phyloP scores from a whole-genome alignment of 2,888 invertebrate genomes.

The Azorinus chamasolen region DNA sequence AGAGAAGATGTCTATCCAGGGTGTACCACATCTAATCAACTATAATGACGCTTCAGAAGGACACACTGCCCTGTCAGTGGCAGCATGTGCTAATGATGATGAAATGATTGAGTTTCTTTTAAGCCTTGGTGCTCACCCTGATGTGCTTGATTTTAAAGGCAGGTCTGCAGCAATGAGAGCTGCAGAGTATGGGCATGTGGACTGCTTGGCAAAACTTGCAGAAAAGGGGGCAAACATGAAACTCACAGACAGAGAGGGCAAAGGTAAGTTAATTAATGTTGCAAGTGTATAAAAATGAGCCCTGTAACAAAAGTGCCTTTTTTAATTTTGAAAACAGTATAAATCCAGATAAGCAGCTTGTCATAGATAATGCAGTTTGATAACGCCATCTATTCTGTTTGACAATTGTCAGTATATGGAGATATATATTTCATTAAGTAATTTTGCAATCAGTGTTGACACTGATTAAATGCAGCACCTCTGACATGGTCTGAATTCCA shows the following conservation, averaged over 20 bases:
- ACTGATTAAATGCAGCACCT: no score
- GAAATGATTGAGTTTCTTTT: conserved; percentile 85
- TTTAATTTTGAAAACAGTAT: no score
- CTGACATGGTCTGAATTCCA: no score
- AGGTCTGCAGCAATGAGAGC: conserved; percentile 86
- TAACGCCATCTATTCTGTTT: no score
- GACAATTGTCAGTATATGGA: no score
- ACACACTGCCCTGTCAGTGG: conserved; percentile 84
- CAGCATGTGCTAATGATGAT: conserved; percentile 85
- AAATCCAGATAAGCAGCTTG: no score
- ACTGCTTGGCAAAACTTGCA: conserved; percentile 84
- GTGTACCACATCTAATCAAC: conserved; percentile 86
- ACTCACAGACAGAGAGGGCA: conserved; percentile 84
- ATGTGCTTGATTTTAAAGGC: conserved; percentile 85
- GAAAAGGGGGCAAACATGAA: conserved; percentile 84
- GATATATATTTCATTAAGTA: no score
- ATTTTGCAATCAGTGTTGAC: no score
- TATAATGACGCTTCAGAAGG: conserved; percentile 85
- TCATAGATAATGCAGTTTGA: no score
- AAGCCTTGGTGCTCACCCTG: conserved; percentile 85
- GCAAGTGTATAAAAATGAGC: no score
- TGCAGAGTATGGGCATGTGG: conserved; percentile 86
- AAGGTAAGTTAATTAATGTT: conserved; percentile 75
- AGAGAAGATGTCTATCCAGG: conserved; percentile 83
- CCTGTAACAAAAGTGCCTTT: no score